Percentiles rank a stretch among this genome's conserved stretches.
These are phyloP conservation scores for Pangasius sanitwongsei DNA, from an alignment of 2,797 vertebrate species.

Conservation along the genomic window DNA sequence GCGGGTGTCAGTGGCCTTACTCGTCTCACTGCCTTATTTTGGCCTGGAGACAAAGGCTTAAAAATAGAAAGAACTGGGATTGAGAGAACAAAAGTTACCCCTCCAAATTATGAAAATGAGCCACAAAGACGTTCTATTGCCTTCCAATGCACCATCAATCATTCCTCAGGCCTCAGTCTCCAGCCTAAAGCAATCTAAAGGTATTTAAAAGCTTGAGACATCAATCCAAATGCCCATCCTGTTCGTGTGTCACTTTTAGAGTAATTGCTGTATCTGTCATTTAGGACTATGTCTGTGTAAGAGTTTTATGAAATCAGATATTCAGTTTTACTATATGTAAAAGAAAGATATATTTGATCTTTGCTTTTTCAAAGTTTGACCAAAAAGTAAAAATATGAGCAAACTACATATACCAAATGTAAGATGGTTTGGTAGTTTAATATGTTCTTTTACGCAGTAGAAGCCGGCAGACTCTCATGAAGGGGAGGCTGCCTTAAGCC, in stretches of 20 bases:
- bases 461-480: conserved; percentile 28
- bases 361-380: not conserved
- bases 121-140: conserved; percentile 55
- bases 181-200: conserved; percentile 59
- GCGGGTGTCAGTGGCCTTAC: conserved; percentile 66
- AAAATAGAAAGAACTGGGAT: conserved; percentile 61
- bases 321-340: not conserved
- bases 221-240: conserved; percentile 59
- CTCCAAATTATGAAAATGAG: conserved; percentile 64
- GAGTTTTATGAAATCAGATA: not conserved
- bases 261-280: conserved; percentile 45
- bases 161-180: conserved; percentile 54
- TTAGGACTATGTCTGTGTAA: conserved; percentile 18
- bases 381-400: not conserved
- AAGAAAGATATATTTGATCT: not conserved
- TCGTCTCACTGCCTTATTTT: conserved; percentile 71
- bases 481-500: conserved; percentile 43
- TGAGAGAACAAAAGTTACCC: conserved; percentile 59
- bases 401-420: not conserved
- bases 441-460: conserved; percentile 23
- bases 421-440: conserved; percentile 15
- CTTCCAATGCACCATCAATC: conserved; percentile 72
- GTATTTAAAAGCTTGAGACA: conserved; percentile 59
- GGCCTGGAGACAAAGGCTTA: conserved; percentile 64
- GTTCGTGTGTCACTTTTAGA: conserved; percentile 54